These are phyloP conservation scores for Dioctria linearis DNA, from an alignment of 2,888 invertebrate species.

Conservation along the genomic window DNA sequence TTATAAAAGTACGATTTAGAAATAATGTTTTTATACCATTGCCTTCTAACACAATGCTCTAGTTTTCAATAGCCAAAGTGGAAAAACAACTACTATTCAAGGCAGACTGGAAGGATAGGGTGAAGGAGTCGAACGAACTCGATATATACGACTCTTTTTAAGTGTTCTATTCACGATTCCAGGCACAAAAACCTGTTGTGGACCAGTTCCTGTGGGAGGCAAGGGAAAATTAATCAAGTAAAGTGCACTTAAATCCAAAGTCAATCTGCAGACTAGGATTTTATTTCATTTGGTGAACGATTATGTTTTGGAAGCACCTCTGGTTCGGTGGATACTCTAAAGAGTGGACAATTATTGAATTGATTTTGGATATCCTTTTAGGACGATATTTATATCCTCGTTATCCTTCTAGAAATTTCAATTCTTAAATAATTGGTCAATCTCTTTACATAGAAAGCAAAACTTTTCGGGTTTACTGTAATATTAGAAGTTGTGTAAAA, in stretches of 20 bases:
- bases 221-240: constrained; percentile 57
- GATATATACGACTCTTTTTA: background rate
- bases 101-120: background rate
- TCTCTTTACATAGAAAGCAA: too few relatives aligned
- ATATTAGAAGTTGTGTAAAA: too few relatives aligned
- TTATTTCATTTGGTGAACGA: constrained; percentile 52
- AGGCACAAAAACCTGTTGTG: constrained; percentile 16
- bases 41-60: background rate
- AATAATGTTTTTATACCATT: too few relatives aligned
- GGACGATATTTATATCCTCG: too few relatives aligned
- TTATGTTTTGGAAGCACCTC: constrained; percentile 1
- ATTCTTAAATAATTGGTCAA: too few relatives aligned
- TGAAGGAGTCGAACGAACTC: background rate
- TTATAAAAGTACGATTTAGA: constrained; percentile 5
- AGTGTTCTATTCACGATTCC: background rate
- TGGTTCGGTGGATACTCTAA: background rate
- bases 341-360: constrained; percentile 55
- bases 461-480: too few relatives aligned
- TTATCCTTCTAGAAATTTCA: too few relatives aligned
- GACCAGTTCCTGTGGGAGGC: constrained; percentile 18
- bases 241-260: constrained; percentile 58
- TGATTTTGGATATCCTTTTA: constrained; percentile 47
- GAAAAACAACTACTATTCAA: constrained; percentile 13
- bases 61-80: constrained; percentile 23
- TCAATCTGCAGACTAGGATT: constrained; percentile 56